phyloP scores from a whole-genome alignment of 1,140 invertebrate species.

The Neuroterus valhalla region DNA sequence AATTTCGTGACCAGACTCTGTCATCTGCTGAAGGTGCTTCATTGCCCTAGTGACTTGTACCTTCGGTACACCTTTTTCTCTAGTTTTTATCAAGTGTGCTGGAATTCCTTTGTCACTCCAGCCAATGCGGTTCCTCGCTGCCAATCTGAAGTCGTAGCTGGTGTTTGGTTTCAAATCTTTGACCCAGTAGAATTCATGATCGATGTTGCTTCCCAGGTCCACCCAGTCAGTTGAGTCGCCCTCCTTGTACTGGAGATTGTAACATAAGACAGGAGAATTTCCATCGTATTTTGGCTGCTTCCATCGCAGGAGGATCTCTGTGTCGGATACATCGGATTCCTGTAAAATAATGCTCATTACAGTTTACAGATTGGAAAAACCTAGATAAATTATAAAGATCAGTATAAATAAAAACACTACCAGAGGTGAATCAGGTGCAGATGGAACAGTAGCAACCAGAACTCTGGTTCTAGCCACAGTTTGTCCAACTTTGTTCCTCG shows the following conservation, averaged over 20 bases:
- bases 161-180: conserved; percentile 85
- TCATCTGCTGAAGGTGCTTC: conserved; percentile 88
- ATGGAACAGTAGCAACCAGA: conserved; percentile 84
- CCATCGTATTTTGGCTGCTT: conserved; percentile 90
- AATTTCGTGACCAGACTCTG: conserved; percentile 85
- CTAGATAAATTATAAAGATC: no score
- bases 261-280: conserved; percentile 88
- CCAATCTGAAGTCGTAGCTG: conserved; percentile 91
- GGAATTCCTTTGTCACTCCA: conserved; percentile 90
- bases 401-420: conserved; percentile 60
- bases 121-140: conserved; percentile 94
- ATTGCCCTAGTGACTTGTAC: conserved; percentile 86
- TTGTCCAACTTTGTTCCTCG: conserved; percentile 89
- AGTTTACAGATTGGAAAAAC: not conserved
- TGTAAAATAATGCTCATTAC: conserved; percentile 34
- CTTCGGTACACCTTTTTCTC: conserved; percentile 79
- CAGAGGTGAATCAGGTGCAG: conserved; percentile 90
- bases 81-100: conserved; percentile 82
- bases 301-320: conserved; percentile 92
- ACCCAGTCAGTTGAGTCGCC: conserved; percentile 89
- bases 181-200: conserved; percentile 94
- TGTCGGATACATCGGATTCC: conserved; percentile 84
- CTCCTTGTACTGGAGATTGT: conserved; percentile 87
- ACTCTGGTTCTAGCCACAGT: conserved; percentile 84
- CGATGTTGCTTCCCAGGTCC: conserved; percentile 90